These are phyloP conservation scores for Rynchops niger DNA, from an alignment of 2,113 vertebrate genomes.

Conservation along the genomic window DNA sequence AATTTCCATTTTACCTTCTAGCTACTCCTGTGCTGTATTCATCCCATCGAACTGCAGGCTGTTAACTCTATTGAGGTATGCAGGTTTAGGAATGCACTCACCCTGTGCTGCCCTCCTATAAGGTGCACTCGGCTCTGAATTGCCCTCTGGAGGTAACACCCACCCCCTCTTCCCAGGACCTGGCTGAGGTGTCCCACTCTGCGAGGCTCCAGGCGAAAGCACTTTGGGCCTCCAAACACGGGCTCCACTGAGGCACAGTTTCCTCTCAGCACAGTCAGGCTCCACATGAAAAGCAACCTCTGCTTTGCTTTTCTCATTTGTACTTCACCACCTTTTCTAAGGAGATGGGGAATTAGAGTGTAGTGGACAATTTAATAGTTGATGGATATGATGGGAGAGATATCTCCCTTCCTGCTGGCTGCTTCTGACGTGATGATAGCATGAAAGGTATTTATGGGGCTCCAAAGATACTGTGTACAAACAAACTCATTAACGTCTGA, in stretches of 20 bases:
- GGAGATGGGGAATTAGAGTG: background rate
- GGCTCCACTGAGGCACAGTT: background rate
- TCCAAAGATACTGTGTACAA: background rate
- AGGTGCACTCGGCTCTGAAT: background rate
- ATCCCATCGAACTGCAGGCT: background rate
- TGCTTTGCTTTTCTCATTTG: background rate
- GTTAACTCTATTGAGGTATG: background rate
- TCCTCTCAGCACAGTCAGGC: background rate
- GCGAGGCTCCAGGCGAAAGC: background rate
- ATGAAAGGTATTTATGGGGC: background rate
- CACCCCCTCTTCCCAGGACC: background rate
- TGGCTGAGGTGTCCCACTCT: background rate
- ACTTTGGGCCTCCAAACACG: background rate
- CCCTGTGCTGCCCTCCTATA: accelerated
- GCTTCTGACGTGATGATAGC: background rate
- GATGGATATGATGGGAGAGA: background rate
- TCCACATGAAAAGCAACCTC: background rate
- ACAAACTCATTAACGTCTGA: background rate
- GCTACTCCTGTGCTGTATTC: background rate
- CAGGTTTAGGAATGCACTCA: background rate
- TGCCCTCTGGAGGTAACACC: background rate
- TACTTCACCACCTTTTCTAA: background rate
- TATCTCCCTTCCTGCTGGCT: background rate
- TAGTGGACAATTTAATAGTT: background rate
- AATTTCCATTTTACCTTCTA: background rate